These are phyloP conservation scores for Lagothrix lagotricha DNA, from an alignment of 2,797 vertebrate species.

Conservation along the genomic window DNA sequence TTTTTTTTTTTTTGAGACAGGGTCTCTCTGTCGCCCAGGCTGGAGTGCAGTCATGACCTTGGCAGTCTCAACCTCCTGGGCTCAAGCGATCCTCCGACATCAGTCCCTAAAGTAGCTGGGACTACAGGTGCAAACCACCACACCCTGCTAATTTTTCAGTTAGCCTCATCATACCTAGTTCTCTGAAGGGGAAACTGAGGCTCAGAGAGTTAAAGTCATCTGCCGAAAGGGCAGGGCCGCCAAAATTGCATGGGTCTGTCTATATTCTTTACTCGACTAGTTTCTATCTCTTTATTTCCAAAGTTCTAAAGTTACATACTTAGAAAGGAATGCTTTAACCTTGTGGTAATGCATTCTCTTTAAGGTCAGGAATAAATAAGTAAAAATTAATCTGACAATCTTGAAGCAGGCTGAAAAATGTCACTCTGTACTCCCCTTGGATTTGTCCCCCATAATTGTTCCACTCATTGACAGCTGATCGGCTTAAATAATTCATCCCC, in stretches of 20 bases:
- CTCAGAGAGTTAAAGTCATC: neutral
- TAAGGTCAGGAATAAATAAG: conserved; percentile 74
- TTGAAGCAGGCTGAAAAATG: conserved; percentile 60
- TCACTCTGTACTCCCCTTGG: conserved; percentile 27
- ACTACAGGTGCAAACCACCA: neutral
- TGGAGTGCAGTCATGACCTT: too few species aligned
- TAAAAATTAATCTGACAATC: conserved; percentile 73
- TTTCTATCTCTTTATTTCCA: neutral
- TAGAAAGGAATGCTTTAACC: conserved; percentile 63
- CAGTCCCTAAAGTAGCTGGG: neutral
- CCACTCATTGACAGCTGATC: conserved; percentile 61
- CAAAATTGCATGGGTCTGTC: neutral
- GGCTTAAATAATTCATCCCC: conserved; percentile 80
- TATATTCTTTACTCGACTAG: neutral
- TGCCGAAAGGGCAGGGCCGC: neutral
- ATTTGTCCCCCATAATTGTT: conserved; percentile 43
- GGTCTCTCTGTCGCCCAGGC: neutral
- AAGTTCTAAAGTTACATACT: conserved; percentile 61
- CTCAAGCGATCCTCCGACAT: neutral
- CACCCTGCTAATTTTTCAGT: neutral
- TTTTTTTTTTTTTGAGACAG: too few species aligned
- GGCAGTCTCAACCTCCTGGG: too few species aligned
- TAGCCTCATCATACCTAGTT: neutral
- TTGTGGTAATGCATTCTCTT: conserved; percentile 63
- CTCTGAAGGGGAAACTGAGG: conserved; percentile 1